Evolutionary conservation across 2,888 invertebrate species (phyloP).

Genomic region (Panorpa germanica): DNA sequence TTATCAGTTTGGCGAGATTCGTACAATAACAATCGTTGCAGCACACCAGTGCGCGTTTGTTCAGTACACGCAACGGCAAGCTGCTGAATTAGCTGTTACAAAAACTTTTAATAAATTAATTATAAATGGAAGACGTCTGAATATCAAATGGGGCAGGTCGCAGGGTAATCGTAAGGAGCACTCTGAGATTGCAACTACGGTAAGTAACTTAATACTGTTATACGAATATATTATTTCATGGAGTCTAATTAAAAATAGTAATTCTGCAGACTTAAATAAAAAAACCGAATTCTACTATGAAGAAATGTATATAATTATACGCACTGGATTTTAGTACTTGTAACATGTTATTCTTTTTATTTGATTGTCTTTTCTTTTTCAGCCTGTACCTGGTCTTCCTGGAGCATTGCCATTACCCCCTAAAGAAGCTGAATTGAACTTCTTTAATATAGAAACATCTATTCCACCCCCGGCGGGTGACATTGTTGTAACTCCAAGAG

Average conservation of each 20-base stretch:
- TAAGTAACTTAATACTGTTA: slow-evolving; percentile 28
- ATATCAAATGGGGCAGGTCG: slow-evolving; percentile 98
- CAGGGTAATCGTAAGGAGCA: slow-evolving; percentile 68
- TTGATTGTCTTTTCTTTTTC: too few relatives aligned
- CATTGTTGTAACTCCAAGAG: slow-evolving; percentile 25
- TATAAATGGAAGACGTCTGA: slow-evolving; percentile 66
- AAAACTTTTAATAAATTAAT: slow-evolving; percentile 86
- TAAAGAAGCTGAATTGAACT: too few relatives aligned
- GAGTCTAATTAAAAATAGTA: too few relatives aligned
- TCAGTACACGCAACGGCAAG: slow-evolving; percentile 77
- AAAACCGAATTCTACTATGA: too few relatives aligned
- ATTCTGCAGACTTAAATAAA: too few relatives aligned
- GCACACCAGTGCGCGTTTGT: slow-evolving; percentile 95
- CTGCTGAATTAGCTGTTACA: slow-evolving; percentile 89
- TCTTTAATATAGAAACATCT: too few relatives aligned
- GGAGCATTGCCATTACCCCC: slow-evolving; percentile 47
- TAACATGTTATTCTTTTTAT: too few relatives aligned
- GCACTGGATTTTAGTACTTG: too few relatives aligned
- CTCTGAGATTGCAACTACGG: slow-evolving; percentile 25
- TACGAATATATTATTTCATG: too few relatives aligned
- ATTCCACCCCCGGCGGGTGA: slow-evolving; percentile 20
- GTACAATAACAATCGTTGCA: slow-evolving; percentile 78
- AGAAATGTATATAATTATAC: too few relatives aligned
- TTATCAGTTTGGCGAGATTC: slow-evolving; percentile 96
- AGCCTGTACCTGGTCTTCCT: slow-evolving; percentile 64